Evolutionary conservation across 2,797 vertebrate species (phyloP).

Genomic region (Anguilla pacifica): DNA sequence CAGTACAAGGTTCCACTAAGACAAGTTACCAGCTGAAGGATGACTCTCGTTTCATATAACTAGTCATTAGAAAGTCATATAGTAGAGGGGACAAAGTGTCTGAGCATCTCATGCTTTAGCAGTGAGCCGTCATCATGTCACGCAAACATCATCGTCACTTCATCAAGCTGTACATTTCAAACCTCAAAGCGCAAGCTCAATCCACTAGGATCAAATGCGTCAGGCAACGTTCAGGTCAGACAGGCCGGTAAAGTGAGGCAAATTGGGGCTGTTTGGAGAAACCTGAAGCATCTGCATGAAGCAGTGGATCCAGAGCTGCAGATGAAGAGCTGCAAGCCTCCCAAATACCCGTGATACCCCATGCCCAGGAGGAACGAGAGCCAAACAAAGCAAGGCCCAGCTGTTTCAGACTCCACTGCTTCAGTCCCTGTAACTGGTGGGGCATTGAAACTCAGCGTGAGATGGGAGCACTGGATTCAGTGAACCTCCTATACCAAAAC

Average conservation of each 20-base stretch:
- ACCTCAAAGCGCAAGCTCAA: neutral
- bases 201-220: neutral
- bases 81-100: neutral
- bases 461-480: neutral
- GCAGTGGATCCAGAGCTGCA: neutral
- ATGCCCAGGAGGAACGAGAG: neutral
- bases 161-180: neutral
- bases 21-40: too few species aligned
- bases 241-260: neutral
- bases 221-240: neutral
- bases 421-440: neutral
- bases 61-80: too few species aligned
- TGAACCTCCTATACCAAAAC: neutral
- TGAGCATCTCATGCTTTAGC: neutral
- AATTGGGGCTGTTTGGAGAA: neutral
- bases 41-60: too few species aligned
- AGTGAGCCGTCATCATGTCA: neutral
- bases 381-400: slow-evolving; percentile 3
- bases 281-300: neutral
- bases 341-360: neutral
- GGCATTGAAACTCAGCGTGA: neutral
- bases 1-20: too few species aligned
- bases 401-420: neutral
- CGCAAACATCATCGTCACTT: neutral
- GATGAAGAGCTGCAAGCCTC: neutral